phyloP scores from a whole-genome alignment of 2,888 invertebrate species.

The Tricholauxania praeusta region DNA sequence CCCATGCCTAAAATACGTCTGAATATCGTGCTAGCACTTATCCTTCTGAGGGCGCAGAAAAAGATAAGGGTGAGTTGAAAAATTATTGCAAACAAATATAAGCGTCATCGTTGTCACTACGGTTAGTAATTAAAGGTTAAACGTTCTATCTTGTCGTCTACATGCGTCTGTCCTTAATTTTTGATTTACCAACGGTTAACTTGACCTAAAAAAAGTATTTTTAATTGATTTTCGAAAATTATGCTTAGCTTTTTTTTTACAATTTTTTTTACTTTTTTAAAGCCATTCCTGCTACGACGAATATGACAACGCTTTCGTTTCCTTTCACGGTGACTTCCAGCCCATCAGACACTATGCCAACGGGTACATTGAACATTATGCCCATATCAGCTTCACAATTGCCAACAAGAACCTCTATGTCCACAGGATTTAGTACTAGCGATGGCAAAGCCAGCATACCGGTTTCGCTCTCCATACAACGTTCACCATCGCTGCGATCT shows the following conservation, averaged over 20 bases:
- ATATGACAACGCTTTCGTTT: constrained; percentile 65
- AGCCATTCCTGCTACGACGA: constrained; percentile 57
- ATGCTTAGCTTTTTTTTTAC: background rate
- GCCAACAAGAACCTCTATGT: constrained; percentile 59
- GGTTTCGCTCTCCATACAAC: constrained; percentile 61
- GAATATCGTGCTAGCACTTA: too few relatives aligned
- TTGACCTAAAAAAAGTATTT: too few relatives aligned
- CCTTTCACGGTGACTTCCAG: constrained; percentile 64
- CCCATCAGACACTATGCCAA: constrained; percentile 55
- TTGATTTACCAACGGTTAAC: too few relatives aligned
- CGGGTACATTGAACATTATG: constrained; percentile 62
- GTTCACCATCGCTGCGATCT: constrained; percentile 57
- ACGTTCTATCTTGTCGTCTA: too few relatives aligned
- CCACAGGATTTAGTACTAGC: constrained; percentile 55
- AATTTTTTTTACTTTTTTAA: constrained; percentile 8
- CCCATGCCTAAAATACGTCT: too few relatives aligned
- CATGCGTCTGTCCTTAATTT: too few relatives aligned
- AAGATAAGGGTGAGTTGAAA: too few relatives aligned
- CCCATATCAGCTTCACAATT: constrained; percentile 57
- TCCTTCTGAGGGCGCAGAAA: too few relatives aligned
- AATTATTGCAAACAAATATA: too few relatives aligned
- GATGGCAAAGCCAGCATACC: constrained; percentile 62
- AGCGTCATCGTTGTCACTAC: too few relatives aligned
- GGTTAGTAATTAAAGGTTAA: too few relatives aligned
- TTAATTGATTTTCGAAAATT: background rate